Percentiles rank a stretch among this genome's conserved stretches.
phyloP scores from a whole-genome alignment of 2,797 vertebrate species.

The Yasuhikotakia modesta region DNA sequence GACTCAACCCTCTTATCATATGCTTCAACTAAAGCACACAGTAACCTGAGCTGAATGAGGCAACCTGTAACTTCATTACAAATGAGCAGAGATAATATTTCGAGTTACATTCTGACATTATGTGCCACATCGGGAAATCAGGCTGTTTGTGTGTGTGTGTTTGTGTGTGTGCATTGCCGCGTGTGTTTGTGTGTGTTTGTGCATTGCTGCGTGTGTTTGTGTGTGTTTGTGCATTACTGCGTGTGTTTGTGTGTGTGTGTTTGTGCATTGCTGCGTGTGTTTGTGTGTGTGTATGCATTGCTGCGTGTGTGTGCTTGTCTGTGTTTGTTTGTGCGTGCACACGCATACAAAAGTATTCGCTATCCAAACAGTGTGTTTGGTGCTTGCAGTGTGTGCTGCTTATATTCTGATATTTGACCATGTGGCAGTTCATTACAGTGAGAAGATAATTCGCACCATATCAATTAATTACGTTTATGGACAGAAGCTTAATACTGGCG shows the following conservation, averaged over 20 bases:
- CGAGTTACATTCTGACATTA: conserved; percentile 24
- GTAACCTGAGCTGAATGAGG: conserved; percentile 49
- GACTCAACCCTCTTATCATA: conserved; percentile 54
- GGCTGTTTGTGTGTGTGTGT: conserved; percentile 22
- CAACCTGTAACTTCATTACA: conserved; percentile 35
- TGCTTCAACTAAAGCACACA: conserved; percentile 53
- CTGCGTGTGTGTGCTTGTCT: no score
- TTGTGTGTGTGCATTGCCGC: background rate
- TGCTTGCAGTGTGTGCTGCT: background rate
- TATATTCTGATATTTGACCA: conserved; percentile 26
- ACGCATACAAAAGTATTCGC: conserved; percentile 1
- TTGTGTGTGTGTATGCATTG: conserved; percentile 9
- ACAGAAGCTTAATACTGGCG: conserved; percentile 1
- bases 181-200: no score
- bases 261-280: no score
- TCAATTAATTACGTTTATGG: conserved; percentile 3
- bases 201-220: no score
- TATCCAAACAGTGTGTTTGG: conserved; percentile 6
- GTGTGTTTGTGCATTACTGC: no score
- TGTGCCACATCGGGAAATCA: conserved; percentile 32
- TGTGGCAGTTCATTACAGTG: conserved; percentile 20
- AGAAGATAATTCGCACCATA: background rate
- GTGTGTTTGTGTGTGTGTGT: no score
- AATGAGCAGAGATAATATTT: conserved; percentile 25
- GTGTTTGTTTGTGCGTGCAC: no score